Evolutionary conservation across 2,113 vertebrate genomes (phyloP), one percentile per base, ranked within the genome.

Genomic region (Mungos mungo): DNA sequence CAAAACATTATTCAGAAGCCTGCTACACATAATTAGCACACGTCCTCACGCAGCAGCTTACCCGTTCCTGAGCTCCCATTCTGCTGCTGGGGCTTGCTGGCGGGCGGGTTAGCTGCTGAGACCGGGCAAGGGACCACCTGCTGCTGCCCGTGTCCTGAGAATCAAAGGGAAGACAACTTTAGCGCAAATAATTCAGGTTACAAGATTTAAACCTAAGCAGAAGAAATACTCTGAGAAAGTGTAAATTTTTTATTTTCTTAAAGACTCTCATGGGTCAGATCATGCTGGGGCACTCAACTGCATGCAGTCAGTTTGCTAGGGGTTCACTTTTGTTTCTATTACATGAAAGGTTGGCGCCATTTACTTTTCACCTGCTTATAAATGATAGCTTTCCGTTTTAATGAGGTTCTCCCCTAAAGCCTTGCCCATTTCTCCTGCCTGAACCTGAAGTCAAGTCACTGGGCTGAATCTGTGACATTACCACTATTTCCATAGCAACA

Each of bases 401-500:
- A 95, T 97, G 97, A 98, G 95, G 97, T 95, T 93, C 92, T 97
- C 93, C 96, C 96, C 98, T 97, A 91, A 97, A 90, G 69, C 93
- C 97, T 94, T 97, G 47, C 35, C 79, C 97, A 97, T 94, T 98
- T 98, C 96, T 97, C 96, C 84, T 96, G 92, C 1, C n/a, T 86
- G 95, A 97, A 98, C 98, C 97, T 86, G 97, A 98, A 98, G 97
- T 81, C 77, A 98, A 98, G 98, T 98, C 98, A 98, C 97, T 92
- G 60, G 93, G 82, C 96, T 98, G 97, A 98, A 98, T 97, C 91
- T 97, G 97, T 98, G 98, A 98, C 98, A 98, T 84, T 94, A 90
- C 81, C 93, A 92, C 81, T 77, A 97, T 99, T 98, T 98, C 98
- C 99, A 98, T 98, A 97, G 99, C 98, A 99, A 99, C 98, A 97